Evolutionary conservation across 2,113 vertebrate genomes (phyloP), one percentile per base, ranked within the genome.

Genomic region (Cryptotis parvus): DNA sequence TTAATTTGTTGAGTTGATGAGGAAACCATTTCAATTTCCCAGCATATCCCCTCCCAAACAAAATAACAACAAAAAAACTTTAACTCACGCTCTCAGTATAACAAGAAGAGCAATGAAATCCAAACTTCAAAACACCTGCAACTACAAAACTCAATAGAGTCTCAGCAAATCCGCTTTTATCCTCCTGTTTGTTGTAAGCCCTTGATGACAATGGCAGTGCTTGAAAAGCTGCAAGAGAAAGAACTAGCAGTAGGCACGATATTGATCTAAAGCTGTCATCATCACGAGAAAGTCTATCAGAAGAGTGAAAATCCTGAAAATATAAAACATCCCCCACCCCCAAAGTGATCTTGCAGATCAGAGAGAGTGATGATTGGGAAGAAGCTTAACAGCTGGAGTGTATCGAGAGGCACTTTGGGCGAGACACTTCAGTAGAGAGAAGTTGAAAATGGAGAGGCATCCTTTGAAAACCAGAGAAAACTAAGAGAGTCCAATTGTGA

Each of bases 391-490:
- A 35, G 33, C n/a, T 52, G 22, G 10, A 49, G 10, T 84, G 45
- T 61, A 3, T 76, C 49, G 72, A 78, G 82, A 61, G 41, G 58
- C 27, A 78, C 3, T 83, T 85, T 49, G 39, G 43, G 35, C 45
- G 52, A 90, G 41, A 68, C 31, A 81, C 33, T 90, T 87, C 20
- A 82, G 24, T 37, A 33, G 68, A 43, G 22, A 72, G 66, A 4
- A 31, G 61, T 73, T 78, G 61, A 1, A 52, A 92, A 73, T 33
- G 55, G 52, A 76, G 11, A 83, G 12, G 37, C 7, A 43, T 37
- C 58, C 18, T 90, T 77, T 78, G 77, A 61, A 70, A 92, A 43
- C 55, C 49, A 70, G 24, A 70, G 65, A 83, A 69, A 86, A 80
- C 29, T 55, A 55, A 74, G 37, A 73, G 39, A 83, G 73, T 29